Base-by-base conservation (phyloP, 2,888 invertebrate genomes). In the Zygothrica quintamaculata region DNA sequence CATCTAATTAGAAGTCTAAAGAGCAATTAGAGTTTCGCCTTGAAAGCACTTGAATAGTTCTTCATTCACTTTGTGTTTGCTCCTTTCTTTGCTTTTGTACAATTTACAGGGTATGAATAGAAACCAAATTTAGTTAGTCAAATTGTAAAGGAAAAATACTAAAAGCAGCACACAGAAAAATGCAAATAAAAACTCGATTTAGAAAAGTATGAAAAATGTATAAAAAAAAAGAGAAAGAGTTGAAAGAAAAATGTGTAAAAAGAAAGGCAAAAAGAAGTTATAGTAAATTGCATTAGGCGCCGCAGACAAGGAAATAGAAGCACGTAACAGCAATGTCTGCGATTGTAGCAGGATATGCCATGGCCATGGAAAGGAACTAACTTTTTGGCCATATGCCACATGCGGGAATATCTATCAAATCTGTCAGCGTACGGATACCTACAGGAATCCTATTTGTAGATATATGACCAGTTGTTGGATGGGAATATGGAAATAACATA, bases 201-300 rank as follows among this genome's bases (percentile, higher is more conserved):
- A 33, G 37, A 18, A n/a, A 13, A 15, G 34, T 22, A 16, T 26
- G 26, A 34, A 36, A 57, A 46, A 13, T 22, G 26, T 1, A 16
- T 11, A 18, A 29, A 29, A 9, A 12, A 26, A 18, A 33, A 46
- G 22, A 11, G n/a, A 13, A 9, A 13, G 3, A 16, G 9, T n/a
- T 26, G 9, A 5, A 12, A 13, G 36, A 53, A 18, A 31, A 16
- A 33, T 15, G 42, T 9, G 16, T 43, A 8, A 34, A 31, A 37
- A 39, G 9, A 34, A 31, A 43, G 25, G 8, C 18, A 15, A 9
- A 48, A 46, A 37, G 26, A 56, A 58, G 44, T 59, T 57, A 34
- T 40, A 43, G 77, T 65, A 84, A 84, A 77, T 77, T 77, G 77
- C 77, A 77, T 77, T 77, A 80, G 65, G 57, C 43, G 25, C 37